Evolutionary conservation across 2,888 invertebrate genomes (phyloP).

Genomic region (Embidobia sp.): DNA sequence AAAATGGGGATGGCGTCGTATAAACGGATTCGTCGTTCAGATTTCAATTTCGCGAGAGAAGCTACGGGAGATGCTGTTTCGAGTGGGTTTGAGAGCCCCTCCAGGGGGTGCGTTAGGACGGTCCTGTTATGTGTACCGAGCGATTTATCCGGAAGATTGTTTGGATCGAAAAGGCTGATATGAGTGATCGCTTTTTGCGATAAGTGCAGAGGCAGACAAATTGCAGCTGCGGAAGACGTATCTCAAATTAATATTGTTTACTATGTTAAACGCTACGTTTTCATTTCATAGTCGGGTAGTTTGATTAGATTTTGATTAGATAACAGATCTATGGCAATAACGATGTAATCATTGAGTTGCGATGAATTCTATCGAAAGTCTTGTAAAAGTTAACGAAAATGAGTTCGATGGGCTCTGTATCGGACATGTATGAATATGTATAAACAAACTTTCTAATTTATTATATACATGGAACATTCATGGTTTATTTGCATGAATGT

Average conservation of each 20-base stretch:
- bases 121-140: conserved; percentile 32
- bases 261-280: no score
- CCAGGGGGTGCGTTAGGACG: conserved; percentile 30
- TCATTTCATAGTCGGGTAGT: no score
- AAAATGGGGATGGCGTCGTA: conserved; percentile 43
- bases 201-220: conserved; percentile 25
- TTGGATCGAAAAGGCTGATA: conserved; percentile 41
- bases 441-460: no score
- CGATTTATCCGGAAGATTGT: conserved; percentile 33
- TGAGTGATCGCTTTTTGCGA: conserved; percentile 32
- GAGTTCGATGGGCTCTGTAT: no score
- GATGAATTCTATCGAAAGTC: no score
- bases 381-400: no score
- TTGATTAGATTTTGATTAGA: no score
- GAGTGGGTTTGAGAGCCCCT: conserved; percentile 30
- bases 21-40: conserved; percentile 54
- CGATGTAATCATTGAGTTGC: no score
- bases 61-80: conserved; percentile 47
- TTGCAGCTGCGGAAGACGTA: background rate
- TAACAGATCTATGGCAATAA: no score
- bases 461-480: no score
- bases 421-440: no score
- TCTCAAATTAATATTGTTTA: background rate
- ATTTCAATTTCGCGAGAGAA: conserved; percentile 53
- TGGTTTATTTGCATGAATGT: no score